Evolutionary conservation across 2,888 invertebrate species (phyloP).

Genomic region (Conops quadrifasciatus): DNA sequence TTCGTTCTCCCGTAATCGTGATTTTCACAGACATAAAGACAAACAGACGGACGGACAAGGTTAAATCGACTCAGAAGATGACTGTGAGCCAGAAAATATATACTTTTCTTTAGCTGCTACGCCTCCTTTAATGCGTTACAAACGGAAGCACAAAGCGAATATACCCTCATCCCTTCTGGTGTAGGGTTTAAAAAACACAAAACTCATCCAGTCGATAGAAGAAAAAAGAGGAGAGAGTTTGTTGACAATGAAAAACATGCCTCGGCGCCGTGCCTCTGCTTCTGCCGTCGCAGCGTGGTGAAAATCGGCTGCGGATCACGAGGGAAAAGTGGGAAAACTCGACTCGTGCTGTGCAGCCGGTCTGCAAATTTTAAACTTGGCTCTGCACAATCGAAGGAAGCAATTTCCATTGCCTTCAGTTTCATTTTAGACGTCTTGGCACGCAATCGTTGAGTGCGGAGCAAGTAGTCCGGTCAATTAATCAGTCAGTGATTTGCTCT

Average conservation of each 20-base stretch:
- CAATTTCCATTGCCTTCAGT: slow-evolving; percentile 21
- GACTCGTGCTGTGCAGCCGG: slow-evolving; percentile 14
- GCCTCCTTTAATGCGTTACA: too few relatives aligned
- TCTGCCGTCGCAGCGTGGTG: slow-evolving; percentile 15
- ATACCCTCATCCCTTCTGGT: too few relatives aligned
- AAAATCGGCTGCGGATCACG: slow-evolving; percentile 12
- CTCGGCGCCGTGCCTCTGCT: slow-evolving; percentile 13
- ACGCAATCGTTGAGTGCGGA: too few relatives aligned
- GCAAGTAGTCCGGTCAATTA: too few relatives aligned
- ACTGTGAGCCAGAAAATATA: too few relatives aligned
- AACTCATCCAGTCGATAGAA: not conserved
- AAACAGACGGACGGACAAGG: too few relatives aligned
- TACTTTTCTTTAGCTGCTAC: too few relatives aligned
- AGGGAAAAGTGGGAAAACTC: slow-evolving; percentile 31
- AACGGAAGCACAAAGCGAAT: too few relatives aligned
- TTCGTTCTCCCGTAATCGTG: too few relatives aligned
- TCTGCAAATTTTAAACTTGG: not conserved
- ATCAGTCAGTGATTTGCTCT: not conserved
- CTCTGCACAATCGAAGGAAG: slow-evolving; percentile 17
- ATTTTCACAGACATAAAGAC: too few relatives aligned
- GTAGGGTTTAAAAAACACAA: not conserved
- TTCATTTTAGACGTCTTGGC: slow-evolving; percentile 26
- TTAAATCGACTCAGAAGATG: too few relatives aligned
- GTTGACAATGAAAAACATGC: slow-evolving; percentile 24
- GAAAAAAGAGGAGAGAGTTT: slow-evolving; percentile 3